Evolutionary conservation across 2,888 invertebrate species (phyloP), one percentile per base, ranked within the genome.

Genomic region (Antheraea yamamai): DNA sequence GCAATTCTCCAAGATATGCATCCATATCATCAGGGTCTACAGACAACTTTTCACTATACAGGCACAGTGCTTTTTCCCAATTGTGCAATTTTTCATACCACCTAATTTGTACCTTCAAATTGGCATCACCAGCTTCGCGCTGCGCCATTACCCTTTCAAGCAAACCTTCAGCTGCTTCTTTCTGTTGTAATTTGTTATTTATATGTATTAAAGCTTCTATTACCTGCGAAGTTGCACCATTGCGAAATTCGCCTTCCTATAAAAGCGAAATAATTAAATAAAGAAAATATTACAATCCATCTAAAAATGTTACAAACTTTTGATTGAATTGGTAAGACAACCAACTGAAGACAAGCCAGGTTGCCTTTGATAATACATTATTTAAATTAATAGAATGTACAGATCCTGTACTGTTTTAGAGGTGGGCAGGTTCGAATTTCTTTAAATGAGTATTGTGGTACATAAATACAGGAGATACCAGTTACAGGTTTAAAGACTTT

Each of bases 61-160:
- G 96, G 78, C 97, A 96, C 68, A 99, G 93, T 0, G 99, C 99
- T 87, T 98, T 98, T 83, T 99, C 99, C 99, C 99, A 99, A 88
- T 99, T 99, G 91, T 99, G 99, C 1, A 99, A 95, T 91, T 99
- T 99, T 89, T 99, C 99, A 89, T 99, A 99, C 99, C 99, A 99
- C 12, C 98, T 96, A 72, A 99, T 98, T 90, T 94, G 94, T 8
- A 94, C 94, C 81, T 94, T 90, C 0, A 95, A 83, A 77, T 93
- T 95, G 23, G 96, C 95, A 80, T 96, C 96, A 0, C 96, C 96
- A 0, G 96, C 96, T 78, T 96, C 97, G 47, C 97, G 96, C 84
- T 97, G 96, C 30, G 96, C 97, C 96, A 98, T 98, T 4, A 98
- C 98, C 85, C 98, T 97, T 84, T 98, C 97, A 6, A 99, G 90